Evolutionary conservation across 2,797 vertebrate genomes (phyloP), one percentile per base, ranked within the genome.

Genomic region (Anabas testudineus): DNA sequence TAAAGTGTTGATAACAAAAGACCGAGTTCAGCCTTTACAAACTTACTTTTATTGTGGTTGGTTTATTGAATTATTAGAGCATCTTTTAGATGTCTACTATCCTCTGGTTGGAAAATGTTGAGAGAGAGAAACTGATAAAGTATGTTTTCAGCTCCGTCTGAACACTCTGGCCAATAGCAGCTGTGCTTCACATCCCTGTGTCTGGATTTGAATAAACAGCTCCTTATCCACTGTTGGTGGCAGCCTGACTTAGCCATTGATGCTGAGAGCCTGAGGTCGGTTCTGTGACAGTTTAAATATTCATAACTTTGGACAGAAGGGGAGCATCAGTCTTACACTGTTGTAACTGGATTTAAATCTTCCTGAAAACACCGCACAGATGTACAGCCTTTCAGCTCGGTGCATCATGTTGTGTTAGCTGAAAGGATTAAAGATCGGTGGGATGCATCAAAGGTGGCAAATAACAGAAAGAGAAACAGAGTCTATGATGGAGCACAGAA

Each of bases 391-490:
- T 93, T 93, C 88, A 91, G 80, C 74, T 70, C 65, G 0, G 51
- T 43, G 16, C 86, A 87, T 89, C 82, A 54, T 79, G 91, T 86
- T 82, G 81, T 94, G 94, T 94, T 94, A 84, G 90, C 90, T 63
- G 79, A 93, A 93, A 67, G 89, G 93, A 95, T 94, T 95, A 90
- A 85, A 89, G 87, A 85, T 78, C 64, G 84, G 63, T 83, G 89
- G 76, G 83, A 88, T 51, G 86, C 92, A 91, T 93, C 90, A 92
- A 92, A 93, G 89, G 83, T 92, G 83, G 83, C 58, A 60, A 78
- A 84, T 76, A 89, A 91, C 85, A 91, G 86, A 90, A 72, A 88
- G 78, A 90, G 82, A 88, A 87, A 86, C 85, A 78, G 73, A 86
- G 78, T 86, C 84, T 49, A 80, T 86, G 84, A 77, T 45, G 71